Conservation (phyloP, 2,113 vertebrate genomes). For the Ammospiza nelsoni region DNA sequence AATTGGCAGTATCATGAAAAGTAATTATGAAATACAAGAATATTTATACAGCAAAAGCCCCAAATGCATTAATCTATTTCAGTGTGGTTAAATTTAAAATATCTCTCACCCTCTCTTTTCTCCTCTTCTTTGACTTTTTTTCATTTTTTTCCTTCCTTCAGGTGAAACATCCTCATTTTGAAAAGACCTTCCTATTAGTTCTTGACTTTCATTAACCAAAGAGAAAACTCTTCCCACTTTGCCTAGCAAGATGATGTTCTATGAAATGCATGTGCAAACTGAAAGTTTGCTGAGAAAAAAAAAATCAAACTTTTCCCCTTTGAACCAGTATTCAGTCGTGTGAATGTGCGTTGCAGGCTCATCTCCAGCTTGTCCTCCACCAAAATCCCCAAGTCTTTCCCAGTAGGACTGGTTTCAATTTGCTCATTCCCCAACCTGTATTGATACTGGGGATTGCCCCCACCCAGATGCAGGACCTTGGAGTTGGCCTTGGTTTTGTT, state of each 20-base stretch:
- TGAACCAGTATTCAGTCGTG: neutral
- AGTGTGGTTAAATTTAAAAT: neutral
- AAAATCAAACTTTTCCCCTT: neutral
- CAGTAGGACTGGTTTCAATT: neutral
- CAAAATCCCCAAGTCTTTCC: neutral
- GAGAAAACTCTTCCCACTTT: neutral
- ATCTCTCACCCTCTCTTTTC: neutral
- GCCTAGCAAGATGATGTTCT: neutral
- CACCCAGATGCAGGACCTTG: neutral
- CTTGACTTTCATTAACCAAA: neutral
- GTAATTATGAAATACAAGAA: neutral
- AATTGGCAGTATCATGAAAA: neutral
- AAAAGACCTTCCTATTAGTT: neutral
- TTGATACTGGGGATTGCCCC: no score
- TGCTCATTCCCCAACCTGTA: fast-evolving
- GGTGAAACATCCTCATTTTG: neutral
- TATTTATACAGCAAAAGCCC: neutral
- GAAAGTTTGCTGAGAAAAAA: neutral
- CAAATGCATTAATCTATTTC: neutral
- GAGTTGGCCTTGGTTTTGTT: neutral
- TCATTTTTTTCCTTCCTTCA: neutral
- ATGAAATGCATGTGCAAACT: neutral
- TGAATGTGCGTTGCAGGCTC: fast-evolving
- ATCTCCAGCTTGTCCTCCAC: neutral
- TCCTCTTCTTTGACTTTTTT: neutral